These are phyloP conservation scores for Embidobia sp. DNA, from an alignment of 2,888 invertebrate species.

Conservation along the genomic window DNA sequence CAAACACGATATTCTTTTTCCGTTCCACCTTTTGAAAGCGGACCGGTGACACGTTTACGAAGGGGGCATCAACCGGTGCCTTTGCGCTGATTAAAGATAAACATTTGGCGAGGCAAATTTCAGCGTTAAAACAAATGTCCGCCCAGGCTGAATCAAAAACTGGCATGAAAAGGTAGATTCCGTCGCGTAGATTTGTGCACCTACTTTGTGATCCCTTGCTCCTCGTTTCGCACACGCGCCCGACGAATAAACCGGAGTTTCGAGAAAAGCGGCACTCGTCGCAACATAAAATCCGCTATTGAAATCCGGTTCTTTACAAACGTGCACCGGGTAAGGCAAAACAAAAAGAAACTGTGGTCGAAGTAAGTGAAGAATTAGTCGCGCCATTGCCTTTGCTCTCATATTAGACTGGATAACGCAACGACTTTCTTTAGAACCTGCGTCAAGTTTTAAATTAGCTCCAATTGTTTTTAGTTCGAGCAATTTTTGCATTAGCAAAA, in stretches of 20 bases:
- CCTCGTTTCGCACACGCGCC: slow-evolving; percentile 3
- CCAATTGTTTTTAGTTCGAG: too few species aligned
- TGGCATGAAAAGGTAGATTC: slow-evolving; percentile 28
- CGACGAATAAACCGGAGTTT: slow-evolving; percentile 19
- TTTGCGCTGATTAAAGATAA: too few species aligned
- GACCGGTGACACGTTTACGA: too few species aligned
- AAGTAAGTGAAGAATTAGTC: slow-evolving; percentile 29
- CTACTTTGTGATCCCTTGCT: background rate
- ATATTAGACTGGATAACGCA: background rate
- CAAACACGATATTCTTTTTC: too few species aligned
- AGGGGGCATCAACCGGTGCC: too few species aligned
- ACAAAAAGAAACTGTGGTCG: slow-evolving; percentile 6
- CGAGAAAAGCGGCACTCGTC: slow-evolving; percentile 37
- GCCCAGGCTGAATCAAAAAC: slow-evolving; percentile 23
- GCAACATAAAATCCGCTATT: slow-evolving; percentile 20
- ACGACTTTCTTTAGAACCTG: too few species aligned
- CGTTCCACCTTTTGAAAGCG: too few species aligned
- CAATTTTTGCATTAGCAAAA: too few species aligned
- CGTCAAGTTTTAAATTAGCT: too few species aligned
- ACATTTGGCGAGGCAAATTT: slow-evolving; percentile 9
- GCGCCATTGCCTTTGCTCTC: slow-evolving; percentile 8
- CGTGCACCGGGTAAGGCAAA: slow-evolving; percentile 6
- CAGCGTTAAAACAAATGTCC: slow-evolving; percentile 22
- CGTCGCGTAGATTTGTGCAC: slow-evolving; percentile 14
- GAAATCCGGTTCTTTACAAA: slow-evolving; percentile 36